Base-by-base conservation (phyloP, 2,797 vertebrate genomes). In the Etheostoma nigrum region DNA sequence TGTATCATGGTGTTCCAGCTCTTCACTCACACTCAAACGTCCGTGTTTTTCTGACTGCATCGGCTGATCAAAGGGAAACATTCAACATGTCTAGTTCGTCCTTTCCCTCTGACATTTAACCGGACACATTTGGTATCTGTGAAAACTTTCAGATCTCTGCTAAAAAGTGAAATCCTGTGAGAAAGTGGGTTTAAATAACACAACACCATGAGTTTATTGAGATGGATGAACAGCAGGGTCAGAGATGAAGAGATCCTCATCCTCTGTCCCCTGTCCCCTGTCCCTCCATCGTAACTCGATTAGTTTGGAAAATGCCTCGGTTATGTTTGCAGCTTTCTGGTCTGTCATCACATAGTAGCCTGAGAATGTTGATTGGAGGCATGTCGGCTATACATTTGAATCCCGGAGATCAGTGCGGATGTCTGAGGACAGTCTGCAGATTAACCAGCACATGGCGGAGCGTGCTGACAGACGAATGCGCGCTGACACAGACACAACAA, bases 301-400 rank as follows among this genome's bases (percentile, higher is more conserved):
- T 77, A 68, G 54, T 58, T 60, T 42, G n/a, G 40, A 40, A 68
- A 74, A 81, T 42, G 48, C 62, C 59, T 51, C 0, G 0, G 61
- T 64, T 18, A 42, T 81, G 80, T 86, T 88, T 78, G 16, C 79
- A 62, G 54, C 67, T 82, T 48, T 1, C 78, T 72, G 4, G 72
- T 90, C 89, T 82, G 84, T 91, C 86, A 86, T 61, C 84, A 79
- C 62, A 9, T 70, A 30, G 79, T 51, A 74, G 88, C 85, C 91
- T 90, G 91, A 76, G 86, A 92, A 92, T 89, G 85, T 91, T 90
- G 88, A 91, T 90, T 66, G 85, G 82, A 45, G 44, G 66, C 79
- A 15, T 72, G 27, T 30, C 2, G 19, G 68, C 66, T 62, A 12
- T 40, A 69, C 1, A 3, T 70, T 21, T 78, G 64, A 81, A 82